Evolutionary conservation across 2,113 vertebrate genomes (phyloP).

Genomic region (Eudyptes chrysolophus): DNA sequence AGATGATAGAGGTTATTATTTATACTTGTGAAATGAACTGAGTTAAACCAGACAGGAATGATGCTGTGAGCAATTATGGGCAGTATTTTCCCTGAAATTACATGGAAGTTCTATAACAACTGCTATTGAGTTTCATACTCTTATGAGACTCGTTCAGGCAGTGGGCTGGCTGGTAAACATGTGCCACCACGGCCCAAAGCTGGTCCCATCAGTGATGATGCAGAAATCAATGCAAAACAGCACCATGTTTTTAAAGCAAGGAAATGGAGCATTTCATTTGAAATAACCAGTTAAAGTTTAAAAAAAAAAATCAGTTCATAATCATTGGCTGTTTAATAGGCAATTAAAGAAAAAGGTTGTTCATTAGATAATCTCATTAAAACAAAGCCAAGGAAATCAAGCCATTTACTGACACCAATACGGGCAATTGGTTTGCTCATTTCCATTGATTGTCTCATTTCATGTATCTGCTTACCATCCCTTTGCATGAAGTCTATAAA

Average conservation of each 20-base stretch:
- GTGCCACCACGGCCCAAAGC: not conserved
- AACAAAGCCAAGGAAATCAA: not conserved
- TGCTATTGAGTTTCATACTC: not conserved
- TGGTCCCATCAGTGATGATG: not conserved
- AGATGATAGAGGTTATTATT: not conserved
- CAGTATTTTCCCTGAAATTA: not conserved
- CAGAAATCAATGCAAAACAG: not conserved
- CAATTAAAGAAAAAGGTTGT: not conserved
- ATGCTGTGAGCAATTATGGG: not conserved
- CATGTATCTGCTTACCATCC: not conserved
- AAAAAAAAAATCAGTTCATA: not conserved
- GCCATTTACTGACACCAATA: not conserved
- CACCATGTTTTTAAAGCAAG: not conserved
- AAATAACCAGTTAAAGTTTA: not conserved
- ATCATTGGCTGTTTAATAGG: not conserved
- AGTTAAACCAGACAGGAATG: not conserved
- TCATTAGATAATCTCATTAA: not conserved
- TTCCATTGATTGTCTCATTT: not conserved
- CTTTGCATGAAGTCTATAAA: not conserved
- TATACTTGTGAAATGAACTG: not conserved
- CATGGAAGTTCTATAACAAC: not conserved
- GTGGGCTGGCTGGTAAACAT: not conserved
- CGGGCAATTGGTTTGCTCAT: not conserved
- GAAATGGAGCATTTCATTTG: not conserved
- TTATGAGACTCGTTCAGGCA: not conserved